Conservation (phyloP, 2,797 vertebrate species). For the Sciaenops ocellatus region DNA sequence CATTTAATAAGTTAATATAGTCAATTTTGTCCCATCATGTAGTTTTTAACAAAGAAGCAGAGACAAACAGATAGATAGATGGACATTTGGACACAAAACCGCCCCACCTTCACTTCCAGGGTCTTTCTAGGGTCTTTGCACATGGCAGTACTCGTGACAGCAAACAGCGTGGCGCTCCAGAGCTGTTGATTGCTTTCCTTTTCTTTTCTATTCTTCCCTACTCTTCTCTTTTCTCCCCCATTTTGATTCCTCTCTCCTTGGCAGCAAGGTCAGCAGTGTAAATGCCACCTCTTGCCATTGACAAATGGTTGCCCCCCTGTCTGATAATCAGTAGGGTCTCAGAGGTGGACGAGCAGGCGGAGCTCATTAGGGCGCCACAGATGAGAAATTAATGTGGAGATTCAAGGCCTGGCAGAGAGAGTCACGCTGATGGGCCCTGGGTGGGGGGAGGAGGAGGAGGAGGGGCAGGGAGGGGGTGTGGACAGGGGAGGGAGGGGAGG, state of each 20-base stretch:
- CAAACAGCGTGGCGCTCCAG: slow-evolving; percentile 19
- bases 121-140: slow-evolving; percentile 14
- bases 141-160: not conserved
- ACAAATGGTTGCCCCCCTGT: slow-evolving; percentile 80
- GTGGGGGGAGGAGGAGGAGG: slow-evolving; percentile 1
- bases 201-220: slow-evolving; percentile 39
- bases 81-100: not conserved
- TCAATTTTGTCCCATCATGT: slow-evolving; percentile 12
- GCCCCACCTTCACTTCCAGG: not conserved
- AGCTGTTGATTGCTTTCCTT: slow-evolving; percentile 54
- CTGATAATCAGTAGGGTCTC: slow-evolving; percentile 85
- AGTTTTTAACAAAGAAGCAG: slow-evolving; percentile 1
- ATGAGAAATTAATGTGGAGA: slow-evolving; percentile 86
- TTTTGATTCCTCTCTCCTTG: slow-evolving; percentile 73
- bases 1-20: slow-evolving; percentile 9
- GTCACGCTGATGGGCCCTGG: slow-evolving; percentile 55
- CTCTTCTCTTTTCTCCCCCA: slow-evolving; percentile 31
- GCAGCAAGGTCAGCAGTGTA: slow-evolving; percentile 81
- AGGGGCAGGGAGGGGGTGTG: not conserved
- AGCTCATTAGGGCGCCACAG: slow-evolving; percentile 83
- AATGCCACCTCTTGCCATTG: slow-evolving; percentile 83
- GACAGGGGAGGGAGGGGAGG: slow-evolving; percentile 1
- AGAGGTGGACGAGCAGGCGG: slow-evolving; percentile 83
- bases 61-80: not conserved
- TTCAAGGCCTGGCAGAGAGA: slow-evolving; percentile 77